These are phyloP conservation scores for Cheilosia impressa DNA, from an alignment of 2,888 invertebrate species.

Conservation along the genomic window DNA sequence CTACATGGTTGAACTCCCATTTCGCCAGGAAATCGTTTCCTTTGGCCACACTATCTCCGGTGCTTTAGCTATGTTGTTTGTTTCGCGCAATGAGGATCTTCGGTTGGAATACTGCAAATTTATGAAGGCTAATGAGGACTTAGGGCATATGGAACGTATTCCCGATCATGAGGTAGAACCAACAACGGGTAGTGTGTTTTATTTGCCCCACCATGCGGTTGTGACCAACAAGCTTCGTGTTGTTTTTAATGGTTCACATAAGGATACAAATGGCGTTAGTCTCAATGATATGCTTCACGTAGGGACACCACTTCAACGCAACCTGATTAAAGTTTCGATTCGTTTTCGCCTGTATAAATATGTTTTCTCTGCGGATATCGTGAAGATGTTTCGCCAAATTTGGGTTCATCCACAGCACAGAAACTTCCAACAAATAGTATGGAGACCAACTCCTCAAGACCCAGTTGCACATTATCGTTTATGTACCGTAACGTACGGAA, in stretches of 20 bases:
- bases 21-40: background rate
- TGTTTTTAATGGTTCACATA: slow-evolving; percentile 71
- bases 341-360: slow-evolving; percentile 30
- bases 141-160: slow-evolving; percentile 31
- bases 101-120: background rate
- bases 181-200: slow-evolving; percentile 38
- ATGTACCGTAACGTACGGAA: slow-evolving; percentile 48
- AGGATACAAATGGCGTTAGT: slow-evolving; percentile 42
- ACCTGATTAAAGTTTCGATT: slow-evolving; percentile 50
- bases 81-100: background rate
- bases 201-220: slow-evolving; percentile 71
- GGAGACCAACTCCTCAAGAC: background rate
- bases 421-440: slow-evolving; percentile 69
- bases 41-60: slow-evolving; percentile 27
- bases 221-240: slow-evolving; percentile 69
- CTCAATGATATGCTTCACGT: slow-evolving; percentile 55
- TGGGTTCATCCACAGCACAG: slow-evolving; percentile 19
- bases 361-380: slow-evolving; percentile 49
- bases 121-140: background rate
- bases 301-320: slow-evolving; percentile 64
- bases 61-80: slow-evolving; percentile 3
- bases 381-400: slow-evolving; percentile 67
- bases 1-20: slow-evolving; percentile 27
- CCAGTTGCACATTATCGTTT: slow-evolving; percentile 56
- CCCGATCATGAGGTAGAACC: slow-evolving; percentile 9